Evolutionary conservation across 2,888 invertebrate genomes (phyloP).

Genomic region (Eurytoma californica): DNA sequence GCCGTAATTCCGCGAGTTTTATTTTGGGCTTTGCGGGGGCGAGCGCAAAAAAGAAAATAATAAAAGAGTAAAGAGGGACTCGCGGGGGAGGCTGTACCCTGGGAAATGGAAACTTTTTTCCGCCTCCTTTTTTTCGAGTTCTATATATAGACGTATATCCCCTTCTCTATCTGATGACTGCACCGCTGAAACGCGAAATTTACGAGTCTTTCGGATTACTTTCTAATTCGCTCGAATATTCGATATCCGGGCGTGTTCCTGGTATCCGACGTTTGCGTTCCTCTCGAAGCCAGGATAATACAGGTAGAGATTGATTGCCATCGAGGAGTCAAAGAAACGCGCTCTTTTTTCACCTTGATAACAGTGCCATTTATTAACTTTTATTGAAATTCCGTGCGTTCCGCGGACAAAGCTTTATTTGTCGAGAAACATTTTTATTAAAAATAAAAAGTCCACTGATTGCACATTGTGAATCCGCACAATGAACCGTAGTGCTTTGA

Average conservation of each 20-base stretch:
- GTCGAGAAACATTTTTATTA: too few relatives aligned
- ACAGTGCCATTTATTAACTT: not conserved
- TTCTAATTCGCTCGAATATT: slow-evolving; percentile 35
- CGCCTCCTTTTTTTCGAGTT: slow-evolving; percentile 1
- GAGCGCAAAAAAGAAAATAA: too few relatives aligned
- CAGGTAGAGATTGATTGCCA: not conserved
- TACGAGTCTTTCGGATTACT: slow-evolving; percentile 31
- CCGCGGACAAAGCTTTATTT: too few relatives aligned
- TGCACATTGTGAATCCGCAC: too few relatives aligned
- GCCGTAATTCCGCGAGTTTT: slow-evolving; percentile 10
- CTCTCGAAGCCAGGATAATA: not conserved
- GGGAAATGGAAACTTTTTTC: not conserved
- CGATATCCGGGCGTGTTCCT: not conserved
- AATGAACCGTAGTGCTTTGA: too few relatives aligned
- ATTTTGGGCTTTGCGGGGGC: not conserved
- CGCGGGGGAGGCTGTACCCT: not conserved
- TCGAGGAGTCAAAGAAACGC: not conserved
- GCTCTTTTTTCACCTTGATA: not conserved
- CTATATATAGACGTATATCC: not conserved
- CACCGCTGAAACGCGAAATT: slow-evolving; percentile 3
- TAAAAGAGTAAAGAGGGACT: not conserved
- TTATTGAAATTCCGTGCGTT: not conserved
- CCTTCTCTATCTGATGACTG: slow-evolving; percentile 1
- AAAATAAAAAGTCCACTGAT: too few relatives aligned
- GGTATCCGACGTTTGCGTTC: not conserved